Evolutionary conservation across 2,113 vertebrate genomes (phyloP), one percentile per base, ranked within the genome.

Genomic region (Aramus guarauna): DNA sequence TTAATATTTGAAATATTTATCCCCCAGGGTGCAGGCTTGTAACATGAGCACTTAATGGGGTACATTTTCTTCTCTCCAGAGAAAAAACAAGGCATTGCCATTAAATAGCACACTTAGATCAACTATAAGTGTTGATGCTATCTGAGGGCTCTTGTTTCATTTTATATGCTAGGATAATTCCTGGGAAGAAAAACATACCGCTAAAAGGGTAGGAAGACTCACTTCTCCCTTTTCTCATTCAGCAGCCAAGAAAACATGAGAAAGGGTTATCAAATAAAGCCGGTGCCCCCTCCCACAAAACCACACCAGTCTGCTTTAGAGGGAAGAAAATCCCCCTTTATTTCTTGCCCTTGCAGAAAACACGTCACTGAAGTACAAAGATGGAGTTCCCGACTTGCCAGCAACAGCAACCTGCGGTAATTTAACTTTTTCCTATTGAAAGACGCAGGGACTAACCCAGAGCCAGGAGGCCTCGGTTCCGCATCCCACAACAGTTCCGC

Each of bases 1-100:
- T 95, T 94, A 97, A 94, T 95, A 97, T 90, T 93, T 95, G 74
- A 96, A 95, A 69, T 93, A 94, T 91, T 92, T 96, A 93, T 83
- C 56, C 93, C 77, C 89, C 52, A 79, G 84, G 86, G 92, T 79
- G 62, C 62, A 69, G 66, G n/a, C 53, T 69, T 36, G 95, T 85
- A 95, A 97, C 80, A 41, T 0, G n/a, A 97, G 88, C 88, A 68
- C 92, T 95, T 97, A 94, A 97, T 94, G 95, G 96, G 94, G 92
- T 93, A 88, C 92, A 89, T 91, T 97, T 93, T 29, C 95, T 92
- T 82, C 90, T 76, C 94, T 94, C 91, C 41, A 66, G 88, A 95
- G 91, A 47, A 77, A 89, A 96, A 93, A 43, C 86, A 95, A 94
- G 92, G 77, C 62, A 47, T 58, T 72, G 91, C 83, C 92, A 96